phyloP scores from a whole-genome alignment of 2,888 invertebrate species.

The Alentia gelatinosa region DNA sequence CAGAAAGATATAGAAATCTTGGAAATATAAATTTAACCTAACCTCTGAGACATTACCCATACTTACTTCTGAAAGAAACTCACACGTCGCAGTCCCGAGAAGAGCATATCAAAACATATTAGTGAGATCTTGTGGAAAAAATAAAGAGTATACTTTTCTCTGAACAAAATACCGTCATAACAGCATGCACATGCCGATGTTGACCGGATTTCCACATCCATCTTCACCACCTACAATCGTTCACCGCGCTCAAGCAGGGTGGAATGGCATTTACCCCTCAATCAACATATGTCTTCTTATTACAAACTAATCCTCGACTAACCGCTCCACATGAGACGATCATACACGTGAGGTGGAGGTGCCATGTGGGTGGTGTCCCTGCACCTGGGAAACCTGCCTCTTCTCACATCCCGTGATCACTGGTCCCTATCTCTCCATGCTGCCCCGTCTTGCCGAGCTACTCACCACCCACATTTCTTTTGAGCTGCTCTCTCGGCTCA shows the following conservation, averaged over 20 bases:
- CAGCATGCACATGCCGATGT: neutral
- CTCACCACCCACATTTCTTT: slow-evolving; percentile 23
- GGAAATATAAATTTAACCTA: too few relatives aligned
- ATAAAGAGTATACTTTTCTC: too few relatives aligned
- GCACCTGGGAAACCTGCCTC: neutral
- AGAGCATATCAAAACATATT: too few relatives aligned
- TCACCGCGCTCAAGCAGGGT: neutral
- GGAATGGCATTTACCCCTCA: slow-evolving; percentile 3
- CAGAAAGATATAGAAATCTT: too few relatives aligned
- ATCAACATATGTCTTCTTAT: slow-evolving; percentile 19
- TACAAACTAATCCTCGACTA: slow-evolving; percentile 27
- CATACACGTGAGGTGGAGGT: slow-evolving; percentile 1
- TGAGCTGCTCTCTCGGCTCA: neutral
- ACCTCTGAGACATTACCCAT: too few relatives aligned
- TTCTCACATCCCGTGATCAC: neutral
- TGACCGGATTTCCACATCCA: neutral
- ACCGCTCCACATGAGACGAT: slow-evolving; percentile 5
- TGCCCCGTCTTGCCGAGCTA: neutral
- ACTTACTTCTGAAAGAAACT: too few relatives aligned
- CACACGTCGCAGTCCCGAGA: too few relatives aligned
- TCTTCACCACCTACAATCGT: neutral
- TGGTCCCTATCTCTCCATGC: neutral
- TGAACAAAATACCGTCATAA: neutral
- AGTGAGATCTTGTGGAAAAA: too few relatives aligned
- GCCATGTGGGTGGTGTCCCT: slow-evolving; percentile 35